Conservation (phyloP, 2,113 vertebrate genomes). For the Corydoras maculifer region DNA sequence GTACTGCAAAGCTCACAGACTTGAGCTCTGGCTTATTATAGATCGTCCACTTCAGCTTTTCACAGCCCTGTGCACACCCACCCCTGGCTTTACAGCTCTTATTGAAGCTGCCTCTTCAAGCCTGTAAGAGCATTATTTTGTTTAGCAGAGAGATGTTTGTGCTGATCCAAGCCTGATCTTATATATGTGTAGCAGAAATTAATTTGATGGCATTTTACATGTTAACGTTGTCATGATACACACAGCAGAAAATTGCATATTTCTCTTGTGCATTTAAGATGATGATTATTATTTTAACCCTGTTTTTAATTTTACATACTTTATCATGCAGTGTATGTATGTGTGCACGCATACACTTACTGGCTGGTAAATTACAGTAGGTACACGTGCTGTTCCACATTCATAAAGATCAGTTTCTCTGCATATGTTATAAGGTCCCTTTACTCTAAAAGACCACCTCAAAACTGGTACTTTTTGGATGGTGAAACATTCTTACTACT, state of each 20-base stretch:
- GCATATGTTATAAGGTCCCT: too few relatives aligned
- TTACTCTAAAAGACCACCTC: too few relatives aligned
- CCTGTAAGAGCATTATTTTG: constrained; percentile 67
- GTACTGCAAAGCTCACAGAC: constrained; percentile 68
- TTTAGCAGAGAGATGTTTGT: constrained; percentile 73
- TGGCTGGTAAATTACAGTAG: too few relatives aligned
- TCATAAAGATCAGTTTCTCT: too few relatives aligned
- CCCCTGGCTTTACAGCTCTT: constrained; percentile 46
- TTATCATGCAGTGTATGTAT: too few relatives aligned
- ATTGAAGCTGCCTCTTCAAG: constrained; percentile 74
- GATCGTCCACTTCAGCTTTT: constrained; percentile 52
- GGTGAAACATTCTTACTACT: not conserved
- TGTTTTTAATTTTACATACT: too few relatives aligned
- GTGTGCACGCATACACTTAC: too few relatives aligned
- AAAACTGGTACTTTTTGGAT: not conserved
- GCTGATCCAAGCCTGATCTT: constrained; percentile 72
- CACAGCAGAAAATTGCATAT: too few relatives aligned
- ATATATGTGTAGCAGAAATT: constrained; percentile 79
- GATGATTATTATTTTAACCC: not conserved
- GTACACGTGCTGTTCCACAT: too few relatives aligned
- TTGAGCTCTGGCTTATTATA: constrained; percentile 61
- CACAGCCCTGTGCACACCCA: constrained; percentile 39
- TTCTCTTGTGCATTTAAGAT: too few relatives aligned
- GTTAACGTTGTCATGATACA: constrained; percentile 55
- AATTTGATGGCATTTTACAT: constrained; percentile 80